Evolutionary conservation across 2,113 vertebrate genomes (phyloP).

Genomic region (Nanorana parkeri): DNA sequence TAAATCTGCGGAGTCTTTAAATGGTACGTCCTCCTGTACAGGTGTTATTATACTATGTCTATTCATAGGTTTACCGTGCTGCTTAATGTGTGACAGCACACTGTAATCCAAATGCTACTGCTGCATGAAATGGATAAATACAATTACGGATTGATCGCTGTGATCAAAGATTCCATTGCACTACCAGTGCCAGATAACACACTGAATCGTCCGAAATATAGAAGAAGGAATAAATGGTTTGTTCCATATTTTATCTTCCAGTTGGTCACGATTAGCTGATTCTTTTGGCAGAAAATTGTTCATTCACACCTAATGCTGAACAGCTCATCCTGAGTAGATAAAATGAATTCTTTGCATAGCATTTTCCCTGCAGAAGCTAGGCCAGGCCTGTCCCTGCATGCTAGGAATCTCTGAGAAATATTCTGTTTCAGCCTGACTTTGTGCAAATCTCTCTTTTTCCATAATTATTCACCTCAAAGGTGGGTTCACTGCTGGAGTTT

Average conservation of each 20-base stretch:
- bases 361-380: slow-evolving; percentile 38
- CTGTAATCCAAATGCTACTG: too few relatives aligned
- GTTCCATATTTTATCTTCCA: slow-evolving; percentile 34
- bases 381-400: slow-evolving; percentile 38
- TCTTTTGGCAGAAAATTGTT: slow-evolving; percentile 21
- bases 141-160: background rate
- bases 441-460: slow-evolving; percentile 31
- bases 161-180: slow-evolving; percentile 11
- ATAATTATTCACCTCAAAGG: slow-evolving; percentile 31
- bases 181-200: background rate
- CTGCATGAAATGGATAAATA: too few relatives aligned
- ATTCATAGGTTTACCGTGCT: too few relatives aligned
- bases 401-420: slow-evolving; percentile 47
- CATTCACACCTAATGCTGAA: slow-evolving; percentile 50
- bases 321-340: slow-evolving; percentile 40
- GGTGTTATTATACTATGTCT: too few relatives aligned
- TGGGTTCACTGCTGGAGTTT: background rate
- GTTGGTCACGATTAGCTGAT: slow-evolving; percentile 41
- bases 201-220: slow-evolving; percentile 11
- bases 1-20: too few relatives aligned
- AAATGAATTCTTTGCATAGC: slow-evolving; percentile 50
- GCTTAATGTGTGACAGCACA: too few relatives aligned
- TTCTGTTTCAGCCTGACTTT: slow-evolving; percentile 24
- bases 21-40: too few relatives aligned
- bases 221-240: slow-evolving; percentile 17